Evolutionary conservation across 2,113 vertebrate species (phyloP).

Genomic region (Protomyctophum bolini): DNA sequence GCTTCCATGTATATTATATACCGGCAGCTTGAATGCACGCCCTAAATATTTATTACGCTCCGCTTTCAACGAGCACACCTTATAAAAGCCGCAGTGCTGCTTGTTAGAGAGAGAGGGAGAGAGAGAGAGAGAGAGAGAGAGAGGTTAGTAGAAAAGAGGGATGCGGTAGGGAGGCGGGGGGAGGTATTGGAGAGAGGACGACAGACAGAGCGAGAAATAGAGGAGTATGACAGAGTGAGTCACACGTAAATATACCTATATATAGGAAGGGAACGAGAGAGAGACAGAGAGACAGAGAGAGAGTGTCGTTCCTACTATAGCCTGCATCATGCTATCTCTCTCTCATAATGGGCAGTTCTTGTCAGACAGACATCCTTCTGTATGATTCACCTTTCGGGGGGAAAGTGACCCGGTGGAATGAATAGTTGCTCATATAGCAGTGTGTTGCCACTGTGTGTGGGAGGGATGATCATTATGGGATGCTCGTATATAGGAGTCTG

Average conservation of each 20-base stretch:
- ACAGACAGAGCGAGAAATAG: too few species aligned
- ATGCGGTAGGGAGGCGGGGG: too few species aligned
- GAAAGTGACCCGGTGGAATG: not conserved
- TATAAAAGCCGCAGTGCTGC: too few species aligned
- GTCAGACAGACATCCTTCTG: not conserved
- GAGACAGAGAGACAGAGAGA: not conserved
- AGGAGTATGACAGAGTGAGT: too few species aligned
- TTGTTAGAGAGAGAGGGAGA: too few species aligned
- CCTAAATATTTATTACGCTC: not conserved
- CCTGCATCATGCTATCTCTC: not conserved
- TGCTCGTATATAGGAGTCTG: not conserved
- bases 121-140: too few species aligned
- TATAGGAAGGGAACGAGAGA: not conserved
- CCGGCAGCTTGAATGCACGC: not conserved
- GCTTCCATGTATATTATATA: conserved; percentile 6
- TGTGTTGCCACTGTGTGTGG: not conserved
- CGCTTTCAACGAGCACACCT: too few species aligned
- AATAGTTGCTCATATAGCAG: not conserved
- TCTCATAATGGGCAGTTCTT: conserved; percentile 3
- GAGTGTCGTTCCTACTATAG: too few species aligned
- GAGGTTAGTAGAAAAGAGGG: too few species aligned
- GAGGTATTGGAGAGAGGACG: too few species aligned
- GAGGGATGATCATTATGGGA: conserved; percentile 7
- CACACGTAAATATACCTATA: too few species aligned
- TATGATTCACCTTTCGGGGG: conserved; percentile 2